Evolutionary conservation across 2,797 vertebrate genomes (phyloP).

Genomic region (Tapera naevia): DNA sequence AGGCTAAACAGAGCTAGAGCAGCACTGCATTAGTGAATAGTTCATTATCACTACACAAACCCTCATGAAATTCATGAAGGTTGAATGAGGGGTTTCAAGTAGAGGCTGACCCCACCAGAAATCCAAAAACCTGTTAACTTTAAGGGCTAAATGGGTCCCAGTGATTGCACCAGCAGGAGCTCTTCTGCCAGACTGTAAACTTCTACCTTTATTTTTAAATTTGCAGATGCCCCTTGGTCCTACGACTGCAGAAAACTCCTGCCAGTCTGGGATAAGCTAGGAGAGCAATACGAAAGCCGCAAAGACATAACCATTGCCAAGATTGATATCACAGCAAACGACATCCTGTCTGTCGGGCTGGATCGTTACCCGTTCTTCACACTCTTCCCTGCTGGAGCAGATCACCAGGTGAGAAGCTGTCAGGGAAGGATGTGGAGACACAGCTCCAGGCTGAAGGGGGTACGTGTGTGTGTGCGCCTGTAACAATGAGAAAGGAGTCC

Average conservation of each 20-base stretch:
- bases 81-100: not conserved
- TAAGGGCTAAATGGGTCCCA: not conserved
- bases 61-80: not conserved
- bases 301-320: conserved; percentile 82
- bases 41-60: not conserved
- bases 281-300: conserved; percentile 74
- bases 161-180: not conserved
- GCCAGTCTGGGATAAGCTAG: conserved; percentile 85
- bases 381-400: conserved; percentile 83
- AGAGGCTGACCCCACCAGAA: not conserved
- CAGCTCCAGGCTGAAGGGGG: not conserved
- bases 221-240: conserved; percentile 88
- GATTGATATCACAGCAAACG: conserved; percentile 88
- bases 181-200: not conserved
- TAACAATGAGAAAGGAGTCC: not conserved
- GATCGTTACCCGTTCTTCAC: conserved; percentile 82
- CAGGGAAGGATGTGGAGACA: accelerated
- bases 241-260: conserved; percentile 78
- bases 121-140: not conserved
- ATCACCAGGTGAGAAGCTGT: conserved; percentile 75
- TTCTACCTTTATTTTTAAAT: not conserved
- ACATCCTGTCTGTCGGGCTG: conserved; percentile 76
- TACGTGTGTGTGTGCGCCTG: accelerated
- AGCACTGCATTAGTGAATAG: not conserved
- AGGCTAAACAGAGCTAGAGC: not conserved